A percentile compares a stretch with the other conserved stretches of the same genome.
Conservation (phyloP, 2,888 invertebrate genomes). For the Nebria salina region DNA sequence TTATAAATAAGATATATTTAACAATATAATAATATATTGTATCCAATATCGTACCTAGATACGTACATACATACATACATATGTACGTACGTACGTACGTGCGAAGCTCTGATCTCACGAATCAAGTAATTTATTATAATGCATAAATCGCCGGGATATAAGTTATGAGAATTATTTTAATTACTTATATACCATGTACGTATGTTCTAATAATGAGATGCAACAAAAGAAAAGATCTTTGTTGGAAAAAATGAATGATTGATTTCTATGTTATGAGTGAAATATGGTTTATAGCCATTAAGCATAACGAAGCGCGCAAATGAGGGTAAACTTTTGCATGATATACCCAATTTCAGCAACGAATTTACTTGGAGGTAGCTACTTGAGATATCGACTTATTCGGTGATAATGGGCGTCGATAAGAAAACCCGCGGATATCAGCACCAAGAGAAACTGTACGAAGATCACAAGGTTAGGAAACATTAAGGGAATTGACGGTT, state of each 20-base stretch:
- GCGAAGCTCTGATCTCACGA: slow-evolving; percentile 11
- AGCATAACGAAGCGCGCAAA: background rate
- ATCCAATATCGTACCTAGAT: background rate
- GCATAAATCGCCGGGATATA: background rate
- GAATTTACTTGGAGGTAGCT: background rate
- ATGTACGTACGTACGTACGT: slow-evolving; percentile 11
- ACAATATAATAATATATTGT: slow-evolving; percentile 18
- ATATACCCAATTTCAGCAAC: background rate
- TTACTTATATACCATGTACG: background rate
- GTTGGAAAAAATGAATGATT: background rate
- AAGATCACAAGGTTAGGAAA: slow-evolving; percentile 63
- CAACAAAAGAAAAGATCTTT: too few species aligned
- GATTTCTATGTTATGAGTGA: background rate
- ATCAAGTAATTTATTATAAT: slow-evolving; percentile 18
- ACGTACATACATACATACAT: too few species aligned
- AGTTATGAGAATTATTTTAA: slow-evolving; percentile 13
- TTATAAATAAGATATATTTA: slow-evolving; percentile 20
- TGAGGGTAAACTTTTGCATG: background rate
- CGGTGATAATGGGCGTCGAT: slow-evolving; percentile 43
- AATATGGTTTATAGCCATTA: background rate
- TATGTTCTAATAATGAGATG: background rate
- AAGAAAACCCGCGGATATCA: slow-evolving; percentile 20
- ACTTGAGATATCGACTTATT: slow-evolving; percentile 17
- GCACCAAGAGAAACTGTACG: slow-evolving; percentile 33
- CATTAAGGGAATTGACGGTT: slow-evolving; percentile 56